phyloP scores from a whole-genome alignment of 2,888 invertebrate species.

The Polymixis flavicincta region DNA sequence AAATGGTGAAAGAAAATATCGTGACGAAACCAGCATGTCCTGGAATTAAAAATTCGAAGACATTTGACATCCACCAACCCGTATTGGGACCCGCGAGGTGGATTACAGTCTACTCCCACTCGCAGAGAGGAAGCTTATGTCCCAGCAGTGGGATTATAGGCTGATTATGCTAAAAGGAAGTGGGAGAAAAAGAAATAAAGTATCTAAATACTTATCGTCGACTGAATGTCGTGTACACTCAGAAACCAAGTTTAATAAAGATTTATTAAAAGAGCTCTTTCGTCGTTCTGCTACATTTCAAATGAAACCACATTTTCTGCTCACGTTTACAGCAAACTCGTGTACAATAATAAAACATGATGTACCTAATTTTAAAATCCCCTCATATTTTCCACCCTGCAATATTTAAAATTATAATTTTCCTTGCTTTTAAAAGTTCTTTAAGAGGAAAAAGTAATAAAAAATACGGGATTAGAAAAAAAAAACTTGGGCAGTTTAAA shows the following conservation, averaged over 20 bases:
- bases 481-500: constrained; percentile 44
- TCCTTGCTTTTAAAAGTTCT: constrained; percentile 20
- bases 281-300: background rate
- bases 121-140: too few relatives aligned
- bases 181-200: background rate
- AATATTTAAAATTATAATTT: constrained; percentile 14
- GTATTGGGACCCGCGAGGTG: too few relatives aligned
- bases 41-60: too few relatives aligned
- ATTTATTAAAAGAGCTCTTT: background rate
- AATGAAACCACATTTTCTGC: background rate
- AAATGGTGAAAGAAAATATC: too few relatives aligned
- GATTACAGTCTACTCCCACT: too few relatives aligned
- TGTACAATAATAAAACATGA: background rate
- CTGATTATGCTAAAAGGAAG: too few relatives aligned
- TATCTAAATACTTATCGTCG: background rate
- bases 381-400: background rate
- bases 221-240: constrained; percentile 1
- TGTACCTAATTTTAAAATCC: background rate
- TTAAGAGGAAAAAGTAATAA: constrained; percentile 31
- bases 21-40: too few relatives aligned
- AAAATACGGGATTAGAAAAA: constrained; percentile 46
- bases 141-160: too few relatives aligned
- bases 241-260: background rate
- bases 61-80: too few relatives aligned
- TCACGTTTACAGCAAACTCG: background rate